Base-by-base conservation (phyloP, 2,888 invertebrate species). In the Caenorhabditis sp. region DNA sequence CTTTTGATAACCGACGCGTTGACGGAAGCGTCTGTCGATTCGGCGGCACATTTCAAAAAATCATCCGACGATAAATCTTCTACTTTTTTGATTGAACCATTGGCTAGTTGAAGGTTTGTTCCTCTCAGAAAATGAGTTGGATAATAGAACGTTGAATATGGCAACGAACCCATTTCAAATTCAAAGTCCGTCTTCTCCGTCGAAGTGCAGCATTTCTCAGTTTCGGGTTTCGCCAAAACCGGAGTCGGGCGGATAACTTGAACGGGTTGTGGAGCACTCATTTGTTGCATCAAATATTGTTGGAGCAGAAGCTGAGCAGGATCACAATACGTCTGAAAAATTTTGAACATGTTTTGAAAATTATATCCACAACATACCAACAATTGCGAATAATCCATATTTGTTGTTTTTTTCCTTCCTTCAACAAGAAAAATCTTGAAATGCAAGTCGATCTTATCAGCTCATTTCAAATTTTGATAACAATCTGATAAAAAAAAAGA, bases 101-200 rank as follows among this genome's bases (percentile, higher is more conserved):
- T 63, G 1, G 65, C 26, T 24, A 76, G 23, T 14, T 54, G 51
- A 0, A 77, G 57, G 26, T 67, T 59, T 8, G 79, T 77, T 27
- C 79, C 79, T 17, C 67, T 37, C 75, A 79, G 69, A 37, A 77
- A 77, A 70, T 79, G 79, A 4, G 79, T 75, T 17, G 79, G 79
- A 57, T 72, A 69, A 57, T 79, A 79, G 6, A 27, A 23, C 24
- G 63, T 70, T 0, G 63, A 36, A 27, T 54, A 59, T 14, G 71
- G 66, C 4, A 78, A 54, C 19, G 64, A 50, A 5, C 79, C 79
- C 76, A 79, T 76, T 27, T 69, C 72, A 43, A 78, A 78, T 50
- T 63, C 2, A 64, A 64, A 31, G 26, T 14, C 19, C 60, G 43
- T 49, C 17, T n/a, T 43, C 17, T 55, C 26, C 1, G 12, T 14